These are phyloP conservation scores for Campylorhamphus procurvoides DNA, from an alignment of 2,113 vertebrate species.

Conservation along the genomic window DNA sequence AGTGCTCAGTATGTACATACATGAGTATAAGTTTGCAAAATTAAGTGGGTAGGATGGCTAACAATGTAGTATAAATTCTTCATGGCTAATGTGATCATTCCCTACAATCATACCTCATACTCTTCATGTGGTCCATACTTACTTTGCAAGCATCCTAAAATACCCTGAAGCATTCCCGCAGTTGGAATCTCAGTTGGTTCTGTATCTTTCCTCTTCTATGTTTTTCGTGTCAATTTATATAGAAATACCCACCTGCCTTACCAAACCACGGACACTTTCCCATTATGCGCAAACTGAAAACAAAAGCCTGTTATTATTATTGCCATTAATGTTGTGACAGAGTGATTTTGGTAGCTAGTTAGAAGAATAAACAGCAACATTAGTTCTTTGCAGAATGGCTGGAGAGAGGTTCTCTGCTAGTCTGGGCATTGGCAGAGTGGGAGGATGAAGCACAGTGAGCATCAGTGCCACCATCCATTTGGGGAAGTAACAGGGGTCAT, in stretches of 20 bases:
- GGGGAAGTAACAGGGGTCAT: neutral
- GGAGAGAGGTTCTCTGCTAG: neutral
- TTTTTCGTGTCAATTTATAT: neutral
- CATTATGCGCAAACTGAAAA: neutral
- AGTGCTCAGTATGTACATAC: neutral
- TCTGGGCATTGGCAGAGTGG: neutral
- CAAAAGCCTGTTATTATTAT: neutral
- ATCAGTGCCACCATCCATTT: neutral
- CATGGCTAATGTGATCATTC: neutral
- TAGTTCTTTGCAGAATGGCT: neutral
- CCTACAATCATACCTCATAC: neutral
- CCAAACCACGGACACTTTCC: neutral
- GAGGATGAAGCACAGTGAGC: neutral
- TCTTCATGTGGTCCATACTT: neutral
- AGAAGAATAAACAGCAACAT: neutral
- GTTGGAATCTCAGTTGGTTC: neutral
- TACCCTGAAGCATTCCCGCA: neutral
- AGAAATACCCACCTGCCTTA: neutral
- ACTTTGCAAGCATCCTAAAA: neutral
- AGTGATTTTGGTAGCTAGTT: neutral
- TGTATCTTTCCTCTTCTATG: neutral
- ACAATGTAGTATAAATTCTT: neutral
- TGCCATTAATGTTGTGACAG: neutral
- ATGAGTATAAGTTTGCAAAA: neutral
- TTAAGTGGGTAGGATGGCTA: neutral